phyloP scores from a whole-genome alignment of 2,888 invertebrate species.

The Alitta virens region DNA sequence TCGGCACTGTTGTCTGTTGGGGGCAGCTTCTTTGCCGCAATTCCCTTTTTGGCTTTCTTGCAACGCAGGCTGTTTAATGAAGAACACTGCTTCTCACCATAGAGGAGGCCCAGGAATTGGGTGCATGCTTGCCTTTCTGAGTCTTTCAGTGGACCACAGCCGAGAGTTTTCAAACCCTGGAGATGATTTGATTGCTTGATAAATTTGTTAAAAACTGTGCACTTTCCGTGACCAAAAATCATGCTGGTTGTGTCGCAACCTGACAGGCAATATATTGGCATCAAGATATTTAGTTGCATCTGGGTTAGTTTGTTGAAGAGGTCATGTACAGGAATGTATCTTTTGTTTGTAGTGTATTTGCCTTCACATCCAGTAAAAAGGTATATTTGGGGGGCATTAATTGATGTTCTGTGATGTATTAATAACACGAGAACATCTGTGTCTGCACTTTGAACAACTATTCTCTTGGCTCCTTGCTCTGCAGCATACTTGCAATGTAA shows the following conservation, averaged over 20 bases:
- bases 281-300: neutral
- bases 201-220: neutral
- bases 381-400: neutral
- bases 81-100: neutral
- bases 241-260: constrained; percentile 7
- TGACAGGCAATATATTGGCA: constrained; percentile 2
- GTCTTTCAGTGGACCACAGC: too few relatives aligned
- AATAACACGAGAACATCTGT: constrained; percentile 4
- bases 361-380: neutral
- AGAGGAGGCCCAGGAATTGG: neutral
- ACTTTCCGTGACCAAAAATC: neutral
- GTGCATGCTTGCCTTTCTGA: neutral
- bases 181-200: neutral
- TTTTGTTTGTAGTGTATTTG: neutral
- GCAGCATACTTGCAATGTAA: neutral
- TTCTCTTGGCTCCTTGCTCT: neutral
- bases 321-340: constrained; percentile 1
- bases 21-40: neutral
- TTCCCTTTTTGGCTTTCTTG: neutral
- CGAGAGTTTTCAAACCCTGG: too few relatives aligned
- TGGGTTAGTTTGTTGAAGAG: neutral
- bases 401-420: neutral
- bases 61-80: neutral
- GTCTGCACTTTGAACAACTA: constrained; percentile 4
- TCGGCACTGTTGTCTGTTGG: neutral